These are phyloP conservation scores for Acanthisitta chloris DNA, from an alignment of 2,113 vertebrate genomes.

Conservation along the genomic window DNA sequence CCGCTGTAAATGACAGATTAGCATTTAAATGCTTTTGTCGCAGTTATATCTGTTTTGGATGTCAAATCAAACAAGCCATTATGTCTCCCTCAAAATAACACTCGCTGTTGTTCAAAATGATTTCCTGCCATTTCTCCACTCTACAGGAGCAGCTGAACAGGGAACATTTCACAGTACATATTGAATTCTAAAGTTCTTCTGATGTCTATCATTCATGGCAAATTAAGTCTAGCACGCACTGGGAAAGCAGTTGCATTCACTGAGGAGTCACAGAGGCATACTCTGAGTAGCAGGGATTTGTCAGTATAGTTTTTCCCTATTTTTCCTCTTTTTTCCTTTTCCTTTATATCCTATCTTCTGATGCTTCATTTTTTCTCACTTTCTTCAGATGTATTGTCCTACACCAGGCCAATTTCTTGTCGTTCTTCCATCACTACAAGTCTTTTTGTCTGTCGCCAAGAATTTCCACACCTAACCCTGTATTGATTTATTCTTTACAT, in stretches of 20 bases:
- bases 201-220: conserved; percentile 36
- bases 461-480: not conserved
- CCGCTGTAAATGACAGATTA: conserved; percentile 58
- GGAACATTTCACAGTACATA: conserved; percentile 35
- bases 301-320: not conserved
- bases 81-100: conserved; percentile 41
- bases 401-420: not conserved
- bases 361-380: not conserved
- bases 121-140: conserved; percentile 41
- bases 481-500: not conserved
- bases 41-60: conserved; percentile 44
- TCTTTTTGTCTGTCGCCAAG: not conserved
- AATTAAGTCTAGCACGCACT: not conserved
- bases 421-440: not conserved
- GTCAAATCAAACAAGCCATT: conserved; percentile 58
- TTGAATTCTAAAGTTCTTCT: conserved; percentile 22
- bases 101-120: not conserved
- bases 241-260: not conserved
- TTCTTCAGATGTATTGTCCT: not conserved
- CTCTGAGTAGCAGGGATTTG: not conserved
- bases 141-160: not conserved
- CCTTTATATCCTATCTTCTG: not conserved
- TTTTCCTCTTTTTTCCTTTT: not conserved
- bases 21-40: conserved; percentile 55
- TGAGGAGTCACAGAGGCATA: not conserved